These are phyloP conservation scores for Sus cebifrons DNA, from an alignment of 2,797 vertebrate genomes.

Conservation along the genomic window DNA sequence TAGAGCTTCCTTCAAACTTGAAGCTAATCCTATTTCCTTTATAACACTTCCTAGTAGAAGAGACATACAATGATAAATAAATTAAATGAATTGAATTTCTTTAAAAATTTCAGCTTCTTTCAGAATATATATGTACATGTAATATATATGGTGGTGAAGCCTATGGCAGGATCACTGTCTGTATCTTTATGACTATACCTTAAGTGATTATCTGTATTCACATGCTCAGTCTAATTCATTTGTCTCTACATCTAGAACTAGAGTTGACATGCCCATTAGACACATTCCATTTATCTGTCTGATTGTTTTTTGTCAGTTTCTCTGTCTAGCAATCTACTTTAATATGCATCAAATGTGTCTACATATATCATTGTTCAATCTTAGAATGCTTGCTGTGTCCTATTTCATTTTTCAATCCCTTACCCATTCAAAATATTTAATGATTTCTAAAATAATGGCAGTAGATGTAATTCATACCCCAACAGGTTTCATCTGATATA, in stretches of 20 bases:
- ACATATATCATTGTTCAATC: neutral
- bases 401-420: conserved; percentile 30
- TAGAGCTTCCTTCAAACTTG: neutral
- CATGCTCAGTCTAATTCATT: neutral
- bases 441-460: conserved; percentile 50
- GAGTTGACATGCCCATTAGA: neutral
- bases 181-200: neutral
- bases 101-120: conserved; percentile 11
- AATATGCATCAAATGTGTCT: conserved; percentile 21
- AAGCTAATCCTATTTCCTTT: neutral
- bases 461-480: neutral
- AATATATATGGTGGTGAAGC: neutral
- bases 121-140: neutral
- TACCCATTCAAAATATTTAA: neutral
- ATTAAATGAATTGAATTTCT: neutral
- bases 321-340: conserved; percentile 52
- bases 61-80: neutral
- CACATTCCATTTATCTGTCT: conserved; percentile 60
- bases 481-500: neutral
- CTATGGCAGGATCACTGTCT: neutral
- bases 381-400: neutral
- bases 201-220: neutral
- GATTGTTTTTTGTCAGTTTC: conserved; percentile 45
- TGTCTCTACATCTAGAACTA: neutral
- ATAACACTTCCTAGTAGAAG: neutral